Conservation (phyloP, 2,888 invertebrate species). For the Polydrusus cervinus region DNA sequence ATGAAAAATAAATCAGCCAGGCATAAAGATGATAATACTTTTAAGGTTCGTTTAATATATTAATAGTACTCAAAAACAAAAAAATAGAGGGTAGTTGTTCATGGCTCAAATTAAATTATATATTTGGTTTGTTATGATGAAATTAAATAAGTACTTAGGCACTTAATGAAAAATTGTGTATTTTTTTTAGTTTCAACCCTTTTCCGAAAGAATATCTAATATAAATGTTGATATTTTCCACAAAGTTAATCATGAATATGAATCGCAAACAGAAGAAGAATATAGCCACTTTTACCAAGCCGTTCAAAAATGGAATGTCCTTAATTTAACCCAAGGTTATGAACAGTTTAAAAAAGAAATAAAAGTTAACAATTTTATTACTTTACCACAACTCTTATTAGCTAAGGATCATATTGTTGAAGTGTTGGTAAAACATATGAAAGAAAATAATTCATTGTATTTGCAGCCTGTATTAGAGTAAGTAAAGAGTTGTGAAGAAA, state of each 20-base stretch:
- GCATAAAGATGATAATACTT: conserved; percentile 85
- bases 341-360: conserved; percentile 85
- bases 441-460: conserved; percentile 81
- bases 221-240: conserved; percentile 93
- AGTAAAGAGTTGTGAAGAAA: conserved; percentile 68
- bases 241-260: conserved; percentile 85
- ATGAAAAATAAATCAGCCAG: conserved; percentile 84
- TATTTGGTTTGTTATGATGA: too few relatives aligned
- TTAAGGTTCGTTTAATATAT: conserved; percentile 77
- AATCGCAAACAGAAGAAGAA: conserved; percentile 78
- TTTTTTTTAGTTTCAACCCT: conserved; percentile 84
- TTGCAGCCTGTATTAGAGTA: conserved; percentile 90
- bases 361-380: conserved; percentile 78
- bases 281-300: conserved; percentile 88
- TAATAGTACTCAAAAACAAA: background rate
- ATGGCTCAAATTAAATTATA: too few relatives aligned
- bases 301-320: conserved; percentile 90
- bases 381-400: conserved; percentile 88
- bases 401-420: conserved; percentile 85
- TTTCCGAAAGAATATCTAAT: conserved; percentile 88
- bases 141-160: too few relatives aligned
- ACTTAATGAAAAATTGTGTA: too few relatives aligned
- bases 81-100: too few relatives aligned
- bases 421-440: conserved; percentile 82
- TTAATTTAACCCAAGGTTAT: conserved; percentile 90